Conservation (phyloP, 2,797 vertebrate species). For the Myotis findleyi region DNA sequence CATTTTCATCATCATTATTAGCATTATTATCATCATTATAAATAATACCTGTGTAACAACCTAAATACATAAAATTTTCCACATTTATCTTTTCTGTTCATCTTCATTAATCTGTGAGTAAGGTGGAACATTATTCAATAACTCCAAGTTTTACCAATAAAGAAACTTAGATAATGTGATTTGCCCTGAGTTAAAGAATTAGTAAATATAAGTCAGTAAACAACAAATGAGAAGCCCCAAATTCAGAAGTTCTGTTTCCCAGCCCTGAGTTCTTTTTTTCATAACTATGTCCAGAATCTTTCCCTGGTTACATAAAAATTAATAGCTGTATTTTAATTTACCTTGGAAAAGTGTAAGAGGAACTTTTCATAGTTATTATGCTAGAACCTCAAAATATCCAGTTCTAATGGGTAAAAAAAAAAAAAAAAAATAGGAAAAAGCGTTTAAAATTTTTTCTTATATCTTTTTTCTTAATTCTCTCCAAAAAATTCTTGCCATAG, state of each 20-base stretch:
- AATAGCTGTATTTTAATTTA: slow-evolving; percentile 13
- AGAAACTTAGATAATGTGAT: background rate
- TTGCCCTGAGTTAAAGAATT: background rate
- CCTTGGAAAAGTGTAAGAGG: background rate
- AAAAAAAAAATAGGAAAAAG: background rate
- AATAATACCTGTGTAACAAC: background rate
- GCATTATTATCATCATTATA: background rate
- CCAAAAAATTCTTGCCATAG: slow-evolving; percentile 33
- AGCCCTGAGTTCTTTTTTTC: background rate
- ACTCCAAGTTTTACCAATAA: background rate
- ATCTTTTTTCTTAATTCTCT: background rate
- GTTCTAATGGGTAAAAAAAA: background rate
- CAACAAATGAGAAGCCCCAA: background rate
- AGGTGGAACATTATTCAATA: background rate
- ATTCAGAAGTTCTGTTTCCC: background rate
- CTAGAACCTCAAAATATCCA: background rate
- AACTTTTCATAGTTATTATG: background rate
- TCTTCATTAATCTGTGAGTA: background rate
- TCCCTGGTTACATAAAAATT: background rate
- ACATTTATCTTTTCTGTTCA: background rate
- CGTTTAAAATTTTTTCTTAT: background rate
- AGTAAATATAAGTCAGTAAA: background rate
- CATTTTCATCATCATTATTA: background rate
- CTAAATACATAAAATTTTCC: background rate
- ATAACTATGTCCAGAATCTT: background rate